phyloP scores from a whole-genome alignment of 2,113 vertebrate genomes.

The Amblyornis subalaris region DNA sequence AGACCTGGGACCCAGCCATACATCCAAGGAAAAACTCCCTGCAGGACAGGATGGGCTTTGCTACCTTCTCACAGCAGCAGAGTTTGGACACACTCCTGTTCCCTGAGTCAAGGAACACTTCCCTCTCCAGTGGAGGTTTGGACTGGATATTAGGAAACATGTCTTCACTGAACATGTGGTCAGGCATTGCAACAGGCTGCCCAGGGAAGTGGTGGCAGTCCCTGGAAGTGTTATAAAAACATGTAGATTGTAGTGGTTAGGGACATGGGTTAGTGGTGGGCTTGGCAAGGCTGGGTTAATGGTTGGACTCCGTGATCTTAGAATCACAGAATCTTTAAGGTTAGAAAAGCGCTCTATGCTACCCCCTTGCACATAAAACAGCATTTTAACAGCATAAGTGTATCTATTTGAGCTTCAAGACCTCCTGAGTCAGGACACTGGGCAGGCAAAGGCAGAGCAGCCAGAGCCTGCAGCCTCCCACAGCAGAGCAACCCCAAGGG shows the following conservation, averaged over 20 bases:
- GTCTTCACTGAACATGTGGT: not conserved
- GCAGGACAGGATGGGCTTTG: not conserved
- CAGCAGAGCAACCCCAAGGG: not conserved
- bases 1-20: not conserved
- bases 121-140: not conserved
- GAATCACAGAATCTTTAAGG: too few relatives aligned
- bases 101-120: accelerated
- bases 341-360: too few relatives aligned
- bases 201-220: not conserved
- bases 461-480: not conserved
- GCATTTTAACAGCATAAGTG: not conserved
- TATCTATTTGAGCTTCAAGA: not conserved
- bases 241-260: accelerated
- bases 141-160: not conserved
- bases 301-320: not conserved
- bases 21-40: not conserved
- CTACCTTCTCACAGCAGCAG: not conserved
- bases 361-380: not conserved
- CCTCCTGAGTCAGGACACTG: not conserved
- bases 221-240: not conserved
- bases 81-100: not conserved
- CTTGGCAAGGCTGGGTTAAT: not conserved
- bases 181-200: not conserved
- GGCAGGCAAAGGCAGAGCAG: not conserved
- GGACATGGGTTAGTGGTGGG: not conserved